phyloP scores from a whole-genome alignment of 2,797 vertebrate species.

The Tragelaphus eurycerus region DNA sequence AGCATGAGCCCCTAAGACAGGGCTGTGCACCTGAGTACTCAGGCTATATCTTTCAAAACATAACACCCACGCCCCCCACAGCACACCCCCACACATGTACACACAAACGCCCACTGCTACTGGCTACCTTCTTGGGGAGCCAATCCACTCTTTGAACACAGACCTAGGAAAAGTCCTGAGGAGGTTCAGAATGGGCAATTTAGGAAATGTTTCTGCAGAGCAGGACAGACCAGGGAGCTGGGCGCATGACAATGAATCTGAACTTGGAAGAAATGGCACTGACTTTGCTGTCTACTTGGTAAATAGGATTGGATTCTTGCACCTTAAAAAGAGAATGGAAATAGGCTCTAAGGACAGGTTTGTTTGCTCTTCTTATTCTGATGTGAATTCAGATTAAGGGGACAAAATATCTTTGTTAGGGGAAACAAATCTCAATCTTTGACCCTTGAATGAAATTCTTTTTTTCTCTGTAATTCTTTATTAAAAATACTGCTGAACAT shows the following conservation, averaged over 20 bases:
- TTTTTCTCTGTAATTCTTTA: conserved; percentile 93
- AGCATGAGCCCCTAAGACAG: not conserved
- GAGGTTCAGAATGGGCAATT: not conserved
- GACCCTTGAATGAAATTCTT: not conserved
- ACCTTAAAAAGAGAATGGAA: not conserved
- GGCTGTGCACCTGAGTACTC: not conserved
- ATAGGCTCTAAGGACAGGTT: not conserved
- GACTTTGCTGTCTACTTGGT: not conserved
- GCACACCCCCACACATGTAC: no score
- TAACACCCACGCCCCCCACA: not conserved
- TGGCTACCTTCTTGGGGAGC: not conserved
- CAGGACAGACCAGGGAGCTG: not conserved
- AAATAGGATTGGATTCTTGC: not conserved
- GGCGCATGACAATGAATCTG: fast-evolving
- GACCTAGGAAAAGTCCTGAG: not conserved
- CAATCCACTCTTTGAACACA: not conserved
- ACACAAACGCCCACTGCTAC: fast-evolving
- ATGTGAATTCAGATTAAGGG: not conserved
- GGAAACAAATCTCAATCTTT: not conserved
- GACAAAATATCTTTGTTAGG: not conserved
- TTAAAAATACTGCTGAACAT: conserved; percentile 99
- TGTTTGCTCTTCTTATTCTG: not conserved
- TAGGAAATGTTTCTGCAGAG: not conserved
- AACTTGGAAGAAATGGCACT: no score
- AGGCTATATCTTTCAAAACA: not conserved